A percentile compares a stretch with the other conserved stretches of the same genome.
These are phyloP conservation scores for Podarcis siculus DNA, from an alignment of 2,797 vertebrate species.

Conservation along the genomic window DNA sequence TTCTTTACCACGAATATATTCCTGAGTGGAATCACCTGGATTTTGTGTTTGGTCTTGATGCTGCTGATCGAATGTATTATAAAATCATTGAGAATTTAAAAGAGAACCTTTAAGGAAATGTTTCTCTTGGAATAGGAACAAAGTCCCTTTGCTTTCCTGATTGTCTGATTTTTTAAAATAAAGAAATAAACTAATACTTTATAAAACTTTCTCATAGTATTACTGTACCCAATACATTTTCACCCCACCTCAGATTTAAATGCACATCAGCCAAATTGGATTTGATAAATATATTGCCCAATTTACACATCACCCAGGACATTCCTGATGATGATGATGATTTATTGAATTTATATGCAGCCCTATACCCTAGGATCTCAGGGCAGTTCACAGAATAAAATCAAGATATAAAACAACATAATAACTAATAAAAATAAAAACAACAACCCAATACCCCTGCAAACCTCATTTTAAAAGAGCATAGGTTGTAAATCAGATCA, in stretches of 20 bases:
- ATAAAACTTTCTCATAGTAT: neutral
- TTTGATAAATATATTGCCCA: neutral
- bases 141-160: neutral
- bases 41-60: slow-evolving; percentile 71
- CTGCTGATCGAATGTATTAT: neutral
- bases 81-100: slow-evolving; percentile 3
- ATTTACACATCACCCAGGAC: neutral
- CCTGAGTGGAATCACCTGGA: slow-evolving; percentile 86
- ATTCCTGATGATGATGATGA: no score
- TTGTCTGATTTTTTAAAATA: neutral
- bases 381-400: no score
- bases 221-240: neutral
- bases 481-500: no score
- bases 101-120: neutral
- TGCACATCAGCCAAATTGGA: neutral
- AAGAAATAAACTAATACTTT: neutral
- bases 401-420: no score
- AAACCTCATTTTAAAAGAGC: no score
- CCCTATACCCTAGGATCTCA: no score
- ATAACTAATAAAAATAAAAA: no score
- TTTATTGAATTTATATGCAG: no score
- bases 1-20: slow-evolving; percentile 80
- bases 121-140: neutral
- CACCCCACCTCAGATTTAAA: neutral
- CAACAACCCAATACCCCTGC: no score